These are phyloP conservation scores for Heteromurus nitidus DNA, from an alignment of 2,888 invertebrate genomes.

Conservation along the genomic window DNA sequence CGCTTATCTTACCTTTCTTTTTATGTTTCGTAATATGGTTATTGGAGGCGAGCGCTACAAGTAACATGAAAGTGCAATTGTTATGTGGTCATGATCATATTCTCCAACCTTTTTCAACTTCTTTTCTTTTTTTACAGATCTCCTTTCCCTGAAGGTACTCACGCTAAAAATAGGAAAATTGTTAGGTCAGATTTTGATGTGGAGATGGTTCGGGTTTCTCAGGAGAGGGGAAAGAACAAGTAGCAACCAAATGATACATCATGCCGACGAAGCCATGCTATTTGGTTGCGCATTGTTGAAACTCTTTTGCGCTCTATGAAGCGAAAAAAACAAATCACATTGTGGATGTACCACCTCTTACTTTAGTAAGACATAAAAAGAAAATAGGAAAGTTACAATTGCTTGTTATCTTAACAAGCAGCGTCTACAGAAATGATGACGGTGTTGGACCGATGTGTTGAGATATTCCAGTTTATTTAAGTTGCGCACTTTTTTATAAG, in stretches of 20 bases:
- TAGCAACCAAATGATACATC: not conserved
- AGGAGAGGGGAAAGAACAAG: not conserved
- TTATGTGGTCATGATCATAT: not conserved
- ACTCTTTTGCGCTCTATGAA: not conserved
- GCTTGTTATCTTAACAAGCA: not conserved
- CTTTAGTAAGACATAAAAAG: not conserved
- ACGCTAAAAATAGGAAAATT: not conserved
- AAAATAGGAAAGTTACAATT: not conserved
- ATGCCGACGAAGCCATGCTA: not conserved
- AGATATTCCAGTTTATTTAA: not conserved
- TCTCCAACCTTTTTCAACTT: not conserved
- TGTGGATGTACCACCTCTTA: not conserved
- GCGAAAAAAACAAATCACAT: not conserved
- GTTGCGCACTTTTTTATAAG: not conserved
- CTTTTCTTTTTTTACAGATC: not conserved
- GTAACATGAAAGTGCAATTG: not conserved
- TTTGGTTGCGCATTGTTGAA: not conserved
- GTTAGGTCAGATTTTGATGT: not conserved
- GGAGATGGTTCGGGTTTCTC: not conserved
- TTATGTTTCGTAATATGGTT: not conserved
- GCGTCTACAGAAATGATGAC: not conserved
- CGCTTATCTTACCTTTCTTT: conserved; percentile 2
- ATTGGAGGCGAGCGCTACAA: conserved; percentile 6
- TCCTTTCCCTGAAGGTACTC: not conserved
- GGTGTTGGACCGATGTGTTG: not conserved